Base-by-base conservation (phyloP, 2,888 invertebrate species). In the Conops quadrifasciatus region DNA sequence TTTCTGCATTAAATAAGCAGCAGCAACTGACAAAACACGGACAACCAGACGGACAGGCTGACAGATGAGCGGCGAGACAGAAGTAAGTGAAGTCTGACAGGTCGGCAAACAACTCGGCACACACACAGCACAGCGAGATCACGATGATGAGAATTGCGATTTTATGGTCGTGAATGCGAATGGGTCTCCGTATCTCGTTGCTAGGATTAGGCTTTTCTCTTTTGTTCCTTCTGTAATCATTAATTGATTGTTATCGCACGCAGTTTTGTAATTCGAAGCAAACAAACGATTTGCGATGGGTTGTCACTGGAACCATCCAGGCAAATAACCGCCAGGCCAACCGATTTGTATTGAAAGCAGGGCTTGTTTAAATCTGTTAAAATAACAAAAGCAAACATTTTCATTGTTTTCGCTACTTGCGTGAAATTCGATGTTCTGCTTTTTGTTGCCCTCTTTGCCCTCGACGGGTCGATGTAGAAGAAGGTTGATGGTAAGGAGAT, bases 1-100 rank as follows among this genome's bases (percentile, higher is more conserved):
- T 80, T 82, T 78, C 78, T 79, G 82, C 81, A 81, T 82, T 82
- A 80, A 80, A 80, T 80, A 80, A 79, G 77, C 74, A 71, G 75
- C 72, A 73, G 73, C 69, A 72, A 74, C 66, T 63, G 73, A 72
- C 69, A 71, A 76, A 76, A 77, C 70, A 69, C 58, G 49, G 73
- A 70, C 45, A 36, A 26, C 69, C 47, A 43, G 58, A 56, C 76
- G 77, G 75, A 77, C 53, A 79, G 77, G 79, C 81, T 76, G 80
- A 80, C 78, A 80, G 77, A 81, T 77, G 78, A 75, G 72, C 71
- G 72, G n/a, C n/a, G n/a, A n/a, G n/a, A n/a, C n/a, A n/a, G n/a
- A 74, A 59, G 36, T 19, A 47, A 63, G 47, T 47, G 11, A 11
- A 47, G 16, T 19, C 9, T 60, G 49, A 67, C 47, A 60, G 59